These are phyloP conservation scores for Bufo bufo DNA, from an alignment of 2,113 vertebrate species.

Conservation along the genomic window DNA sequence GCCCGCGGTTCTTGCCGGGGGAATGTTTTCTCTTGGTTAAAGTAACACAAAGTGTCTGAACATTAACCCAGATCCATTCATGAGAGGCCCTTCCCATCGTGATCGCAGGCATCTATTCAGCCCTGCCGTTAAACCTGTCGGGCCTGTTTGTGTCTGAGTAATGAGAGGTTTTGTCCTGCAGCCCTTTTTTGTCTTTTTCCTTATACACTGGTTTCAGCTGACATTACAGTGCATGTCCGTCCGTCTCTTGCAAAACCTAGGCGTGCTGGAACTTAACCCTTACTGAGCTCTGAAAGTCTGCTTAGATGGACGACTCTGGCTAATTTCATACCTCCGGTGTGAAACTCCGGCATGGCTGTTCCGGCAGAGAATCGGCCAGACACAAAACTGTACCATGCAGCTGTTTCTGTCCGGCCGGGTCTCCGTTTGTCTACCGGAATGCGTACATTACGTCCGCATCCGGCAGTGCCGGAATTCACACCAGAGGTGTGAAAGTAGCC, in stretches of 20 bases:
- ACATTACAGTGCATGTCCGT: too few relatives aligned
- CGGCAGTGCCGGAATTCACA: too few relatives aligned
- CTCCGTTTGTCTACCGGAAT: too few relatives aligned
- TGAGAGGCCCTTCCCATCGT: not conserved
- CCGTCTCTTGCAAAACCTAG: not conserved
- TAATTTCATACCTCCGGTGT: too few relatives aligned
- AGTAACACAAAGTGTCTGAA: not conserved
- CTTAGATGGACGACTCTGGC: too few relatives aligned
- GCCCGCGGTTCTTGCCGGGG: not conserved
- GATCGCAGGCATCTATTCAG: not conserved
- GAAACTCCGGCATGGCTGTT: too few relatives aligned
- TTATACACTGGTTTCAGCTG: not conserved
- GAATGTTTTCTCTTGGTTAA: not conserved
- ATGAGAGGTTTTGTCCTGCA: not conserved
- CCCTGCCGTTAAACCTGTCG: not conserved
- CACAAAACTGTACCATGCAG: too few relatives aligned
- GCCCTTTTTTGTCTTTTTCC: not conserved
- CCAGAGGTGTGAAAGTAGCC: too few relatives aligned
- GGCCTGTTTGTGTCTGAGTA: slow-evolving; percentile 13
- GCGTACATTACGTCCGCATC: too few relatives aligned
- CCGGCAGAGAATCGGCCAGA: too few relatives aligned
- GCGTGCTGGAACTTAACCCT: not conserved
- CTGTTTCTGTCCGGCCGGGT: too few relatives aligned
- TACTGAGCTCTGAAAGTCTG: not conserved
- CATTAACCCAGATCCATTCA: not conserved